These are phyloP conservation scores for Nomada ruficornis DNA, from an alignment of 2,888 invertebrate species.

Conservation along the genomic window DNA sequence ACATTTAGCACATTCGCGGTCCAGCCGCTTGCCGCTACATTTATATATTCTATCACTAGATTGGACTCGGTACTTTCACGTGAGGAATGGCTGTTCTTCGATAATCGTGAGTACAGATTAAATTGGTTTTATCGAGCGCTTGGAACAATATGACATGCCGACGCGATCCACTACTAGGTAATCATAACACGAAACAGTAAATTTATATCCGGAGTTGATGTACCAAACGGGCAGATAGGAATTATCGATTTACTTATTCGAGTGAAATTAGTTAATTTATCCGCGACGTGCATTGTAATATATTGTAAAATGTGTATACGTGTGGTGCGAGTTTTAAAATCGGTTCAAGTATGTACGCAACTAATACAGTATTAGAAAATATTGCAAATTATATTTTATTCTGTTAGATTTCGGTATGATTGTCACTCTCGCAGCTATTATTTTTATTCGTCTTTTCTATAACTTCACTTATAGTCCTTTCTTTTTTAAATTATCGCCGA, in stretches of 20 bases:
- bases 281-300: neutral
- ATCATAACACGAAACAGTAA: neutral
- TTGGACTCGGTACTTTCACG: constrained; percentile 42
- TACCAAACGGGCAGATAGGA: constrained; percentile 41
- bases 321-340: constrained; percentile 1
- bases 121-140: constrained; percentile 1
- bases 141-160: constrained; percentile 2
- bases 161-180: neutral
- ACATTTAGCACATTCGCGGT: constrained; percentile 30
- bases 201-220: constrained; percentile 20
- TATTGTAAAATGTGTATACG: constrained; percentile 2
- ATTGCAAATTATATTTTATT: constrained; percentile 24
- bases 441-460: constrained; percentile 4
- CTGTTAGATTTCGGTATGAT: constrained; percentile 37
- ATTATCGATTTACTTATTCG: neutral
- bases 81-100: constrained; percentile 10
- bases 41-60: constrained; percentile 25
- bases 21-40: constrained; percentile 51
- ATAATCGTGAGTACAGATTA: constrained; percentile 11
- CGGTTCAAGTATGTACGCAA: constrained; percentile 3
- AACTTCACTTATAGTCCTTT: neutral
- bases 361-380: constrained; percentile 9
- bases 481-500: neutral
- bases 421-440: constrained; percentile 41
- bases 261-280: neutral